Conservation (phyloP, 1,140 invertebrate genomes). For the Theocolax elegans region DNA sequence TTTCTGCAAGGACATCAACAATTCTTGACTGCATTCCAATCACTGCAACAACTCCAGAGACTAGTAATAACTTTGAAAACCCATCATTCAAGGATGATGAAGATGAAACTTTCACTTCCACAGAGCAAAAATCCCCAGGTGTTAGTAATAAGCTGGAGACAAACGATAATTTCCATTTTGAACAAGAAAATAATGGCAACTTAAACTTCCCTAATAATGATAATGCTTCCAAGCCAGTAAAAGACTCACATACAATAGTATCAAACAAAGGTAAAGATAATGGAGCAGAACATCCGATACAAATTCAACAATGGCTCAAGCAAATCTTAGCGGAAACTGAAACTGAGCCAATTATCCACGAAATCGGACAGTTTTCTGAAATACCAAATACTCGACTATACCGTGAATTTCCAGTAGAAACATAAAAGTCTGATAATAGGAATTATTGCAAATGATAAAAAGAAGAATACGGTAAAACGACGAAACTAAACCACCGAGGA, state of each 20-base stretch:
- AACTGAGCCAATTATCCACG: conserved; percentile 67
- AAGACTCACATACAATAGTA: not conserved
- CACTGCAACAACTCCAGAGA: not conserved
- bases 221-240: not conserved
- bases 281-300: conserved; percentile 62
- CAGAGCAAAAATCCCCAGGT: no score
- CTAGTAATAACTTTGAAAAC: conserved; percentile 3
- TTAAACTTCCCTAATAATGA: not conserved
- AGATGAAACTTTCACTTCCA: not conserved
- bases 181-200: not conserved
- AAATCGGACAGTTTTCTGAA: conserved; percentile 65
- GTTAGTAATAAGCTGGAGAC: not conserved
- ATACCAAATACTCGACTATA: conserved; percentile 66
- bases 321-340: conserved; percentile 70
- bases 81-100: not conserved
- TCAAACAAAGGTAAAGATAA: not conserved
- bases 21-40: not conserved
- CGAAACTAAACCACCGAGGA: conserved; percentile 25
- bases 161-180: conserved; percentile 5
- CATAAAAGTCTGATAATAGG: conserved; percentile 62
- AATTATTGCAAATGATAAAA: conserved; percentile 2
- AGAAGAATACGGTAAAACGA: conserved; percentile 1
- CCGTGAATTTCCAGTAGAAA: conserved; percentile 70
- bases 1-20: not conserved
- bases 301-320: conserved; percentile 70